phyloP scores from a whole-genome alignment of 64 coral and sea anemone genomes.

The Actinia tenebrosa region DNA sequence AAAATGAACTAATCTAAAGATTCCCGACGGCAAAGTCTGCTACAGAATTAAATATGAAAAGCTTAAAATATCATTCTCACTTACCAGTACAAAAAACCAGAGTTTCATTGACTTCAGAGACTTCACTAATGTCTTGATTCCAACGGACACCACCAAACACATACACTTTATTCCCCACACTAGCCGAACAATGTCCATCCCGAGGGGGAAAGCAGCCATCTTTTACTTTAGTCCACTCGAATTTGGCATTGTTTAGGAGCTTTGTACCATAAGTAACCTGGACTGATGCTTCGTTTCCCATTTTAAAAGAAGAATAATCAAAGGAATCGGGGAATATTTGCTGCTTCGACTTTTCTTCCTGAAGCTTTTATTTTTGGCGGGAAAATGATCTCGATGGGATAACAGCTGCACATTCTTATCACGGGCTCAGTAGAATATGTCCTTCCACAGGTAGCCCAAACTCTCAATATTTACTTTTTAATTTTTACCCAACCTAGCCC shows the following conservation, averaged over 20 bases:
- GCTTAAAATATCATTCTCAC: not conserved
- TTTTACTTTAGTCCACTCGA: constrained; percentile 52
- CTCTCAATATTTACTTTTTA: too few species aligned
- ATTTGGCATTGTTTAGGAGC: constrained; percentile 56
- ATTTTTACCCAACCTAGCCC: too few species aligned
- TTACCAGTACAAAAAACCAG: constrained; percentile 65
- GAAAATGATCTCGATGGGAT: not conserved
- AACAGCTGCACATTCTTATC: not conserved
- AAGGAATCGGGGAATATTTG: not conserved
- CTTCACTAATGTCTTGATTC: constrained; percentile 48
- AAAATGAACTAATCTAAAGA: not conserved
- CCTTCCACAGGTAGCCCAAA: too few species aligned
- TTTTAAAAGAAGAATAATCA: not conserved
- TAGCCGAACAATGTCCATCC: constrained; percentile 72
- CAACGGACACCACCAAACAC: constrained; percentile 71
- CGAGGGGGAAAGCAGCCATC: constrained; percentile 38
- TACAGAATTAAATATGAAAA: not conserved
- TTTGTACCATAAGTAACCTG: constrained; percentile 50
- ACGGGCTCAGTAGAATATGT: not conserved
- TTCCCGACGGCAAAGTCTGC: not conserved
- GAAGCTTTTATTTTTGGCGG: not conserved
- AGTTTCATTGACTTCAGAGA: constrained; percentile 61
- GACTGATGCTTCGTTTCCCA: constrained; percentile 73
- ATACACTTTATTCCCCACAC: constrained; percentile 50
- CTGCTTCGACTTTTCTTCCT: not conserved